Conservation (phyloP, 2,888 invertebrate genomes). For the Petrolisthes manimaculis region DNA sequence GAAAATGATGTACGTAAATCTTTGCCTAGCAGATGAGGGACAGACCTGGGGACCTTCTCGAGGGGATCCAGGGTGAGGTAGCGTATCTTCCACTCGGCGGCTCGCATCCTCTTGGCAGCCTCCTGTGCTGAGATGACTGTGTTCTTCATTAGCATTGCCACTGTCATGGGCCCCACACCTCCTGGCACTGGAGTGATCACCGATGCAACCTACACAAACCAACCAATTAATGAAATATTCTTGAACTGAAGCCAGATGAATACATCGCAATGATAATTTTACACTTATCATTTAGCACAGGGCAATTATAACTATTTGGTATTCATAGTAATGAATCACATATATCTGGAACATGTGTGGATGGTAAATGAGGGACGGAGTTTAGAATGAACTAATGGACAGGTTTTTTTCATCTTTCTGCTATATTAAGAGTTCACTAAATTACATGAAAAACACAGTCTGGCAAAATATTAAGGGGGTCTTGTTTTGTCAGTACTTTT, state of each 20-base stretch:
- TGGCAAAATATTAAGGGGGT: too few relatives aligned
- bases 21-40: too few relatives aligned
- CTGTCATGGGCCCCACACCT: slow-evolving; percentile 99
- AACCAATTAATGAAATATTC: background rate
- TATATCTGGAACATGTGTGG: too few relatives aligned
- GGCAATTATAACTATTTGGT: too few relatives aligned
- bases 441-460: too few relatives aligned
- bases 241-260: background rate
- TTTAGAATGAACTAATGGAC: too few relatives aligned
- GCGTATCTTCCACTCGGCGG: slow-evolving; percentile 79
- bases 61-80: slow-evolving; percentile 77
- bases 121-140: slow-evolving; percentile 86
- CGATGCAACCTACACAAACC: slow-evolving; percentile 77
- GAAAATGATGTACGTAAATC: too few relatives aligned
- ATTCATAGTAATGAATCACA: too few relatives aligned
- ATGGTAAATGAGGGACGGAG: too few relatives aligned
- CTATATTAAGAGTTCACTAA: too few relatives aligned
- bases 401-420: too few relatives aligned
- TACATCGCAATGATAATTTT: background rate
- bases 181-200: slow-evolving; percentile 95
- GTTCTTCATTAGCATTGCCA: slow-evolving; percentile 96
- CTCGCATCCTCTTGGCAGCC: slow-evolving; percentile 69
- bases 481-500: too few relatives aligned
- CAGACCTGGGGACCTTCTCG: slow-evolving; percentile 86
- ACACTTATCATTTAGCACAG: background rate